Percentiles rank a stretch among this genome's conserved stretches.
These are phyloP conservation scores for Eidolon dupreanum DNA, from an alignment of 2,797 vertebrate species.

Conservation along the genomic window DNA sequence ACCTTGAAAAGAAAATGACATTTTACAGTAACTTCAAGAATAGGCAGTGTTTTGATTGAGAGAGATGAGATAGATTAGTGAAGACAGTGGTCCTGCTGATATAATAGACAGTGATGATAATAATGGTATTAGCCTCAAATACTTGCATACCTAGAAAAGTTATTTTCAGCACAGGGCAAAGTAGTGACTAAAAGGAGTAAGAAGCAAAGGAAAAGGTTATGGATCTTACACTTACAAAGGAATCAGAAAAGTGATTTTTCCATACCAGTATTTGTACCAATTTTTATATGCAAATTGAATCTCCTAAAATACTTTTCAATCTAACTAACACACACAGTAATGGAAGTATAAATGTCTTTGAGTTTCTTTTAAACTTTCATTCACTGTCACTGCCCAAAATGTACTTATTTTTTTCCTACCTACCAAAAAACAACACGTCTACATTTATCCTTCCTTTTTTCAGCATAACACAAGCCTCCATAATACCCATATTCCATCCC, in stretches of 20 bases:
- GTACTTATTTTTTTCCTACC: neutral
- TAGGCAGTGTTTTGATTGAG: neutral
- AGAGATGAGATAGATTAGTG: neutral
- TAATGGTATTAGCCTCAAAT: neutral
- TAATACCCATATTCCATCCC: neutral
- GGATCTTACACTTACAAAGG: neutral
- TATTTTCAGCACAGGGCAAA: neutral
- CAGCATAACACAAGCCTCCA: neutral
- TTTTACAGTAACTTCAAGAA: neutral
- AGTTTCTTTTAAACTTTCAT: neutral
- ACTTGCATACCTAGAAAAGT: neutral
- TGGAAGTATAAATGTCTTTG: neutral
- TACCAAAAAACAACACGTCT: neutral
- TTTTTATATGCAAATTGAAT: neutral
- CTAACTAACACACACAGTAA: neutral
- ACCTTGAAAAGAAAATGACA: neutral
- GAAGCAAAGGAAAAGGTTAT: neutral
- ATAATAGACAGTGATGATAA: neutral
- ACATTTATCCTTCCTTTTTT: neutral
- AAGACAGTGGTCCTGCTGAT: neutral
- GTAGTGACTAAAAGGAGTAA: neutral
- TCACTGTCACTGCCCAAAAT: neutral
- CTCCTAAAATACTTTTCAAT: neutral
- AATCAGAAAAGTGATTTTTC: neutral
- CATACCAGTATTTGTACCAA: neutral